Evolutionary conservation across 2,888 invertebrate genomes (phyloP).

Genomic region (Rhamphomyia laevipes): DNA sequence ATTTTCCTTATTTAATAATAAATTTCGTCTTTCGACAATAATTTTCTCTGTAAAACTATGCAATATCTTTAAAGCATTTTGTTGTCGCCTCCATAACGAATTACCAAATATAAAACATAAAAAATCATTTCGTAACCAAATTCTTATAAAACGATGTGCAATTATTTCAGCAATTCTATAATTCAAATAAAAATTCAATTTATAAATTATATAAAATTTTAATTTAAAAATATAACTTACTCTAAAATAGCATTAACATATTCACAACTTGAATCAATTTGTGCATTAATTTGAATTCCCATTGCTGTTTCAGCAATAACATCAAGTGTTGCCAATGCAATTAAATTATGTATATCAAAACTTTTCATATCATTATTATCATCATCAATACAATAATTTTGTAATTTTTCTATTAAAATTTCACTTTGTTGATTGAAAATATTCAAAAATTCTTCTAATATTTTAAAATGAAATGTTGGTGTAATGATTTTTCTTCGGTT

Average conservation of each 20-base stretch:
- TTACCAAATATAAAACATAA: conserved; percentile 21
- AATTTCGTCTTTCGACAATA: conserved; percentile 36
- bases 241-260: conserved; percentile 57
- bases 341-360: conserved; percentile 49
- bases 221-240: conserved; percentile 38
- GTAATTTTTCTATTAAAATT: conserved; percentile 45
- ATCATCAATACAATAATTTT: conserved; percentile 14
- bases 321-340: conserved; percentile 48
- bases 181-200: conserved; percentile 13
- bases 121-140: conserved; percentile 19
- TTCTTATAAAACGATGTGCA: conserved; percentile 24
- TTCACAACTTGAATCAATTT: conserved; percentile 47
- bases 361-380: conserved; percentile 16
- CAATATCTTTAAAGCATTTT: conserved; percentile 35
- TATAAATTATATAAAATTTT: background rate
- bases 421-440: conserved; percentile 53
- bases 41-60: conserved; percentile 42
- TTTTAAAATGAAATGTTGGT: conserved; percentile 68
- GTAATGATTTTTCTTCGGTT: conserved; percentile 58
- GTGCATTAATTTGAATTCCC: conserved; percentile 36
- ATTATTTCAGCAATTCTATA: conserved; percentile 25
- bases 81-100: conserved; percentile 30
- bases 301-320: conserved; percentile 46
- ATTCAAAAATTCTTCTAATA: conserved; percentile 57
- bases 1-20: conserved; percentile 12